A percentile compares a stretch with the other conserved stretches of the same genome.
These are phyloP conservation scores for Lochmaea crataegi DNA, from an alignment of 2,888 invertebrate species.

Conservation along the genomic window DNA sequence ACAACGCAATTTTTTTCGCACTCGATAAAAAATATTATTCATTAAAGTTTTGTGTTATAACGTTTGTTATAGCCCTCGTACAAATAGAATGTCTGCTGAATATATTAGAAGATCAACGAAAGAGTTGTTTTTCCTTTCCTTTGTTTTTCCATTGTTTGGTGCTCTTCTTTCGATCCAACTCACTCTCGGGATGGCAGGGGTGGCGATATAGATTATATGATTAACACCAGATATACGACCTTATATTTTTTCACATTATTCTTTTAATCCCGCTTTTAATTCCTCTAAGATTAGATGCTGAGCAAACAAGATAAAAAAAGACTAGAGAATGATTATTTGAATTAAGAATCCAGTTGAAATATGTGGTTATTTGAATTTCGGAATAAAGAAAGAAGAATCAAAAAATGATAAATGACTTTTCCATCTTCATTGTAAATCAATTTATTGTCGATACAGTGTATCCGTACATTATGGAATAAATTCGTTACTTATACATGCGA, in stretches of 20 bases:
- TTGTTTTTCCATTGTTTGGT: slow-evolving; percentile 44
- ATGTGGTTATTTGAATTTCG: no score
- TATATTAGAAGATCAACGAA: slow-evolving; percentile 64
- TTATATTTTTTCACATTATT: slow-evolving; percentile 15
- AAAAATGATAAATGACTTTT: no score
- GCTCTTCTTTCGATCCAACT: slow-evolving; percentile 53
- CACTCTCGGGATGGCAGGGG: slow-evolving; percentile 28
- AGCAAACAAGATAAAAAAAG: not conserved
- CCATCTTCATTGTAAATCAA: no score
- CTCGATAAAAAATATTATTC: no score
- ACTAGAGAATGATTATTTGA: not conserved
- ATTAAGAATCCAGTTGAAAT: no score
- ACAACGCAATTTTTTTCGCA: no score
- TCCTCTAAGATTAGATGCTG: not conserved
- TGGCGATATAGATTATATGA: slow-evolving; percentile 27
- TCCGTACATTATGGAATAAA: no score
- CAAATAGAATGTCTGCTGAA: slow-evolving; percentile 59
- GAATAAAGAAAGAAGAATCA: no score
- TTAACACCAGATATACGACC: slow-evolving; percentile 12
- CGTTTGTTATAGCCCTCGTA: not conserved
- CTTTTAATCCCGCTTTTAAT: slow-evolving; percentile 3
- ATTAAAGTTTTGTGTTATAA: not conserved
- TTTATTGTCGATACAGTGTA: no score
- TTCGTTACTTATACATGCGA: no score
- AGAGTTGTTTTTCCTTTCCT: slow-evolving; percentile 58